Conservation (phyloP, 2,888 invertebrate genomes). For the Perdita meconis region DNA sequence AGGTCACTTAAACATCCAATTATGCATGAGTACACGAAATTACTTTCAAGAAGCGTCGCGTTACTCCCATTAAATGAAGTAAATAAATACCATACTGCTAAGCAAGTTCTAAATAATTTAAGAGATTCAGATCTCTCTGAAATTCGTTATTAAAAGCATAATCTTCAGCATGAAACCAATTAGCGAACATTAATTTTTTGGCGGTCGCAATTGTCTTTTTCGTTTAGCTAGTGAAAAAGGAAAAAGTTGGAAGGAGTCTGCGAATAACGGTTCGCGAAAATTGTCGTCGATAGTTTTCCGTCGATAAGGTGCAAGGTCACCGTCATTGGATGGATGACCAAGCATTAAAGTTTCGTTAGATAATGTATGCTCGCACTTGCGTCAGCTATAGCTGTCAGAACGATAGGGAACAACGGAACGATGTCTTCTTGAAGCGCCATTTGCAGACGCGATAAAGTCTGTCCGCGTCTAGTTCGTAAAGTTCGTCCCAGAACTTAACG, state of each 20-base stretch:
- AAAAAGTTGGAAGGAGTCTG: conserved; percentile 32
- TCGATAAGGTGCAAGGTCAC: conserved; percentile 68
- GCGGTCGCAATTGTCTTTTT: no score
- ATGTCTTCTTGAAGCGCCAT: conserved; percentile 28
- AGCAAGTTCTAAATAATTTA: no score
- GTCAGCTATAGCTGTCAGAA: conserved; percentile 41
- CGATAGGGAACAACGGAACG: conserved; percentile 22
- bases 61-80: background rate
- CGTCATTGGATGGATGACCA: conserved; percentile 69
- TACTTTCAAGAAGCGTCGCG: background rate
- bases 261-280: conserved; percentile 48
- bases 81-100: background rate
- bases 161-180: no score
- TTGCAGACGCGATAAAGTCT: conserved; percentile 37
- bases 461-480: no score
- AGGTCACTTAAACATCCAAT: background rate
- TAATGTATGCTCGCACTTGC: conserved; percentile 62
- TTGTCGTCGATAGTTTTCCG: conserved; percentile 46
- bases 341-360: conserved; percentile 67
- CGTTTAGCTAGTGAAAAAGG: no score
- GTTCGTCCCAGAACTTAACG: no score
- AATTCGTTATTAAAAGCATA: no score
- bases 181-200: no score
- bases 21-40: background rate
- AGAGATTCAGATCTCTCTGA: no score